phyloP scores from a whole-genome alignment of 2,888 invertebrate genomes.

The Acrocyrtus sp. region DNA sequence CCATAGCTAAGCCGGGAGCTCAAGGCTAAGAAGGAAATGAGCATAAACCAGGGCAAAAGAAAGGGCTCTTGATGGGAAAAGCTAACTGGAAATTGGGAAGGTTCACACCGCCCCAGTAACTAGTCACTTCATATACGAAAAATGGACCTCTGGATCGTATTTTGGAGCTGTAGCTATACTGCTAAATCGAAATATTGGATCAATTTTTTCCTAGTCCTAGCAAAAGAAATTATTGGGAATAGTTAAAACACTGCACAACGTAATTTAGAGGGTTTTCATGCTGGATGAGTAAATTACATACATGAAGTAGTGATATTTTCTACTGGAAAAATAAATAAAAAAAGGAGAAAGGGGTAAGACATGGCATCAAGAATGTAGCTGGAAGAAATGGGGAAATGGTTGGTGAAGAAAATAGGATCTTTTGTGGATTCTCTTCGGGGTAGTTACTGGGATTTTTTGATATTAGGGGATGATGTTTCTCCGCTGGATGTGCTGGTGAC shows the following conservation, averaged over 20 bases:
- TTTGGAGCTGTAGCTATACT: too few relatives aligned
- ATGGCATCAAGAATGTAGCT: not conserved
- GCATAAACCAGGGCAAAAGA: not conserved
- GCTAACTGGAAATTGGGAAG: not conserved
- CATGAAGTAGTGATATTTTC: not conserved
- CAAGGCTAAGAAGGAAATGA: constrained; percentile 21
- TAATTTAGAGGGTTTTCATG: not conserved
- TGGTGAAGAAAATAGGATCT: constrained; percentile 29
- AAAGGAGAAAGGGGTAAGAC: constrained; percentile 19
- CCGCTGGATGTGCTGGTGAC: not conserved
- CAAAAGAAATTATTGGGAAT: not conserved
- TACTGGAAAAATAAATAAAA: constrained; percentile 43
- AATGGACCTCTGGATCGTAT: too few relatives aligned
- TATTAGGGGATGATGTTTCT: constrained; percentile 12
- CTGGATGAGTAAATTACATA: not conserved
- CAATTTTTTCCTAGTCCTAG: too few relatives aligned
- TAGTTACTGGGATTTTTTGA: constrained; percentile 43
- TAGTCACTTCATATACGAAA: too few relatives aligned
- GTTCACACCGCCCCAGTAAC: constrained; percentile 29
- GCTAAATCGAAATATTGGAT: too few relatives aligned
- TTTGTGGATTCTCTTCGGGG: constrained; percentile 40
- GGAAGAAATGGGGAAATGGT: too few relatives aligned
- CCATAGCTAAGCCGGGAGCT: constrained; percentile 11
- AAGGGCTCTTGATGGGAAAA: too few relatives aligned
- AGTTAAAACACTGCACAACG: not conserved